Percentiles rank a stretch among this genome's conserved stretches.
Evolutionary conservation across 2,797 vertebrate genomes (phyloP).

Genomic region (Triplophysa yarkandensis): DNA sequence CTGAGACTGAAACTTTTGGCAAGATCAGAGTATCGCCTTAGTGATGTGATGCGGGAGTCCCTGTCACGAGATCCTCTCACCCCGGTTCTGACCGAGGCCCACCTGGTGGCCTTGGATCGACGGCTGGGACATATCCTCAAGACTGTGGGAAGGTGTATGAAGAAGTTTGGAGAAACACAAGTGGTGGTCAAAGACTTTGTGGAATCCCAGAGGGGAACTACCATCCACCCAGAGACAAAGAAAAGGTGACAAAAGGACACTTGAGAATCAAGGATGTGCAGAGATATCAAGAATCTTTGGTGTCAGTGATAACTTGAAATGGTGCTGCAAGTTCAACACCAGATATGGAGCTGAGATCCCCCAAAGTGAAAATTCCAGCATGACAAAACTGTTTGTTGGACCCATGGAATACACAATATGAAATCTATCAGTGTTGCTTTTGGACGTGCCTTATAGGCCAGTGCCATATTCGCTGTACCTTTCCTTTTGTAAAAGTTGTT

Average conservation of each 20-base stretch:
- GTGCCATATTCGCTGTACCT: too few relatives aligned
- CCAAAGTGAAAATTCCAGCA: too few relatives aligned
- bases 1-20: slow-evolving; percentile 83
- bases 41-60: slow-evolving; percentile 92
- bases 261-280: not conserved
- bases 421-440: too few relatives aligned
- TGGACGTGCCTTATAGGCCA: too few relatives aligned
- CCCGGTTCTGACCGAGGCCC: slow-evolving; percentile 85
- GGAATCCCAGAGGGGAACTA: slow-evolving; percentile 32
- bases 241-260: slow-evolving; percentile 33
- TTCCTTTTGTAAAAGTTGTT: too few relatives aligned
- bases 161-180: slow-evolving; percentile 74
- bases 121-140: slow-evolving; percentile 81
- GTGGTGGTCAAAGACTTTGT: slow-evolving; percentile 78
- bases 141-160: slow-evolving; percentile 77
- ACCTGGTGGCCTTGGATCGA: slow-evolving; percentile 89
- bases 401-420: too few relatives aligned
- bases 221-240: not conserved
- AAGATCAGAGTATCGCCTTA: slow-evolving; percentile 79
- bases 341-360: not conserved
- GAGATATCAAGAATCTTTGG: not conserved
- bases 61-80: slow-evolving; percentile 79
- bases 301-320: not conserved
- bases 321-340: not conserved
- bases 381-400: too few relatives aligned